Evolutionary conservation across 2,797 vertebrate genomes (phyloP), one percentile per base, ranked within the genome.

Genomic region (Meda fulgida): DNA sequence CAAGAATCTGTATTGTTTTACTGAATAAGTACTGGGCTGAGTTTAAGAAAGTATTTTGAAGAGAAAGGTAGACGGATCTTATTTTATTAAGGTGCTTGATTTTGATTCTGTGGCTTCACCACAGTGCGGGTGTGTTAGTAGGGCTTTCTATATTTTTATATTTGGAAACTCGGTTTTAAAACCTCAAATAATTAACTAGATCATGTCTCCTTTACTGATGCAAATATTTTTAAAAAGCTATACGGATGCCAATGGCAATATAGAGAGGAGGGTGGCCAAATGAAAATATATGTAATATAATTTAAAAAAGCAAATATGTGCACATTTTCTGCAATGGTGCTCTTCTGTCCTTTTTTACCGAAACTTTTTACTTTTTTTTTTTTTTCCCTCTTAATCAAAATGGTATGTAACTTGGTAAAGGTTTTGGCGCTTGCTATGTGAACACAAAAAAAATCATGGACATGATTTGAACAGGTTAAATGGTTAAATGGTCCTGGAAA

Each of bases 61-160:
- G 69, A 55, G 38, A 46, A 60, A n/a, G 26, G 19, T 70, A 58
- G 67, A 72, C n/a, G 4, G 69, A 82, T 82, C 73, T 21, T 34
- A 63, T 82, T 82, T 63, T 82, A 80, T 67, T 80, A 70, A 55
- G 26, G 38, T 63, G 31, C 65, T 80, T 53, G 34, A 34, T 72
- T 82, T 16, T 63, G 38, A 46, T 31, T 31, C 31, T 31, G 31
- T 82, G 53, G 26, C 69, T 46, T 38, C 60, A 73, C 11, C 26
- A 18, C 2, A 11, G 19, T 63, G 26, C 26, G 60, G 53, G 58
- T 72, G 26, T 63, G 11, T 46, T 23, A 16, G 5, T 18, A 9
- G 23, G 3, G 58, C n/a, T 26, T 60, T 26, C n/a, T 60, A 26
- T 60, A 13, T 60, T 26, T 63, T 63, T 63, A 14, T 14, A 63